Evolutionary conservation across 1,140 invertebrate species (phyloP).

Genomic region (Dufourea novaeangliae): DNA sequence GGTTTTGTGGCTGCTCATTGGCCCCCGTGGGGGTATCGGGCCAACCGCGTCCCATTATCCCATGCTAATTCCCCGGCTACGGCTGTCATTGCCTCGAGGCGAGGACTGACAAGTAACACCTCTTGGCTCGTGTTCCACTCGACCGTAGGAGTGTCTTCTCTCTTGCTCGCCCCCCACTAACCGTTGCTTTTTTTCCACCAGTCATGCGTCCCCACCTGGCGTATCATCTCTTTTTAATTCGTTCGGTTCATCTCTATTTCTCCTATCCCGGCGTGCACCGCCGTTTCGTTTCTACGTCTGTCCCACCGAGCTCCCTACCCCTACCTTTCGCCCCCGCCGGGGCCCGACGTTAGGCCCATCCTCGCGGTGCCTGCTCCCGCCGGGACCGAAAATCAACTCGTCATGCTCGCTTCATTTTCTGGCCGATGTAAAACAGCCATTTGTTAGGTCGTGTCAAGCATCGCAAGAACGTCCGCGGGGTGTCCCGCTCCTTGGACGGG

Average conservation of each 20-base stretch:
- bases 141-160: conserved; percentile 77
- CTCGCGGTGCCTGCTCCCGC: conserved; percentile 62
- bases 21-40: conserved; percentile 74
- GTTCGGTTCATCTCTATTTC: conserved; percentile 35
- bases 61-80: conserved; percentile 80
- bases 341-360: conserved; percentile 25
- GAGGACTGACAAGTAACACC: conserved; percentile 81
- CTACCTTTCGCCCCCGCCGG: background rate
- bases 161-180: conserved; percentile 55
- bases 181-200: conserved; percentile 43
- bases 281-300: conserved; percentile 26
- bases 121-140: conserved; percentile 74
- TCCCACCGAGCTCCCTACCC: background rate
- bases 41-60: conserved; percentile 80
- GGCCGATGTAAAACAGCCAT: conserved; percentile 81
- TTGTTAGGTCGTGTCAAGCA: conserved; percentile 80
- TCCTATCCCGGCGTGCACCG: conserved; percentile 15
- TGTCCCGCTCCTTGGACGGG: conserved; percentile 70
- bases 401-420: conserved; percentile 82
- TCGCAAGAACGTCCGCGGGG: conserved; percentile 77
- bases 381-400: conserved; percentile 80
- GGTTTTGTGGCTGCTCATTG: conserved; percentile 70
- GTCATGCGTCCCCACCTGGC: conserved; percentile 58
- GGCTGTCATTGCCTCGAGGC: conserved; percentile 81
- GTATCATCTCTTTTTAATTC: conserved; percentile 50